phyloP scores from a whole-genome alignment of 2,797 vertebrate species.

The Muscicapa striata region DNA sequence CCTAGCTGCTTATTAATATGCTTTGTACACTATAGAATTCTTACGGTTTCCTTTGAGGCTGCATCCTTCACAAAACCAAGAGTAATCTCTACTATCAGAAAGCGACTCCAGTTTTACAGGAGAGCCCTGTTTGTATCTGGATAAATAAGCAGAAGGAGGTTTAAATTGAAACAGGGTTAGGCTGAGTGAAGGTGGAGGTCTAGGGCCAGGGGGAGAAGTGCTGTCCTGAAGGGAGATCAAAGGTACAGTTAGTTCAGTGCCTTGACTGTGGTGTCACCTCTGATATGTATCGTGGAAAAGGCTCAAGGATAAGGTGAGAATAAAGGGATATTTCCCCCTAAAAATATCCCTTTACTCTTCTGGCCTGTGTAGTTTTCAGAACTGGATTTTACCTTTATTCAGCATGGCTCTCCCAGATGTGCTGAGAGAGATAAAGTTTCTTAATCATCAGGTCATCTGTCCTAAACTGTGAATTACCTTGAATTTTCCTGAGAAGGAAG shows the following conservation, averaged over 20 bases:
- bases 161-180: neutral
- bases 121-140: neutral
- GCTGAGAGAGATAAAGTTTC: neutral
- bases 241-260: neutral
- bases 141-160: neutral
- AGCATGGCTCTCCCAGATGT: neutral
- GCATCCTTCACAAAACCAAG: neutral
- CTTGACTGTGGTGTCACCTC: neutral
- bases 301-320: neutral
- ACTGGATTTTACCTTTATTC: neutral
- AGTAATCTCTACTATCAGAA: neutral
- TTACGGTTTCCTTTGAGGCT: neutral
- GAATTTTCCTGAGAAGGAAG: neutral
- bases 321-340: neutral
- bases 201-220: neutral
- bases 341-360: neutral
- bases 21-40: neutral
- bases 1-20: neutral
- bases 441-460: neutral
- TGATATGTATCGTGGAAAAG: neutral
- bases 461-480: neutral
- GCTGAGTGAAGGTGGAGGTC: neutral
- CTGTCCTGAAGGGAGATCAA: neutral
- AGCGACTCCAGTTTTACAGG: neutral
- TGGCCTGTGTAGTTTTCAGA: neutral